Evolutionary conservation across 2,888 invertebrate species (phyloP).

Genomic region (Drosophila stalkeri): DNA sequence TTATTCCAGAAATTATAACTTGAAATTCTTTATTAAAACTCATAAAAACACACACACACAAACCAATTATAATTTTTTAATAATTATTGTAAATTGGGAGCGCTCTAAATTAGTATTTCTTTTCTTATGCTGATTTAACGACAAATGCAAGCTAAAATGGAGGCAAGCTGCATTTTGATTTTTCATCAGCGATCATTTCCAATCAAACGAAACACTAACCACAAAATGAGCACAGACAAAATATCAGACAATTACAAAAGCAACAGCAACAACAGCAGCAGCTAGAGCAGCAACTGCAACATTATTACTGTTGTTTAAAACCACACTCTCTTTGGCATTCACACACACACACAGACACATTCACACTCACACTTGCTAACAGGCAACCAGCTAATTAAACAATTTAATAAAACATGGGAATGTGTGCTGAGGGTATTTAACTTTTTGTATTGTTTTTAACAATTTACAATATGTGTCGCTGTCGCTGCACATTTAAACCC

Average conservation of each 20-base stretch:
- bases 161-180: slow-evolving; percentile 32
- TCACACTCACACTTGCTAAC: slow-evolving; percentile 1
- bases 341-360: not conserved
- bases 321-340: slow-evolving; percentile 40
- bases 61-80: slow-evolving; percentile 4
- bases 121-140: slow-evolving; percentile 27
- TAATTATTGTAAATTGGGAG: not conserved
- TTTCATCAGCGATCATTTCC: slow-evolving; percentile 19
- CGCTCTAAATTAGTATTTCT: not conserved
- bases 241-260: slow-evolving; percentile 45
- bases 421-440: slow-evolving; percentile 43
- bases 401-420: slow-evolving; percentile 53
- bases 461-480: slow-evolving; percentile 57
- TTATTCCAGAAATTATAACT: not conserved
- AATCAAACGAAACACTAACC: slow-evolving; percentile 41
- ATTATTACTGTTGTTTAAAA: slow-evolving; percentile 48
- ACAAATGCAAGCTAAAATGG: slow-evolving; percentile 24
- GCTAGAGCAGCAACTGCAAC: slow-evolving; percentile 14
- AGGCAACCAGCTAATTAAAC: slow-evolving; percentile 45
- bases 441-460: slow-evolving; percentile 49
- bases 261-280: slow-evolving; percentile 18
- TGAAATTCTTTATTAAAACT: not conserved
- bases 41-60: slow-evolving; percentile 14
- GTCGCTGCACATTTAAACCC: slow-evolving; percentile 61
- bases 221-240: slow-evolving; percentile 45